Conservation (phyloP, 2,113 vertebrate genomes). For the Coracopsis vasa region DNA sequence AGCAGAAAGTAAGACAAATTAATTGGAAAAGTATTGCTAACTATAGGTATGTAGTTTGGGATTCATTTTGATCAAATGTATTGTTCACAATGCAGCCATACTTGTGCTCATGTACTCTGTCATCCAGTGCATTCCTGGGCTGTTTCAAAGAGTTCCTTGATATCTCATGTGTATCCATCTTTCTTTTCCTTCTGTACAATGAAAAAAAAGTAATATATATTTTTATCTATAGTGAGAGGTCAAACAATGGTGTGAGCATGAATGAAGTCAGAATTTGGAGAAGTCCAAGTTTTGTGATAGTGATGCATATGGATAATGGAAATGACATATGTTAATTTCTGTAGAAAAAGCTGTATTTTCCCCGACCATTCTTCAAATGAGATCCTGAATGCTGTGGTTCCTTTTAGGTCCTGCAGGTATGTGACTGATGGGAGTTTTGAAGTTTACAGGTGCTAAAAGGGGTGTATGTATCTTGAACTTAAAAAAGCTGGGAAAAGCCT, state of each 20-base stretch:
- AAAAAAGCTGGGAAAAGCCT: background rate
- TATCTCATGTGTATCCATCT: accelerated
- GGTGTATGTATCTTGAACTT: background rate
- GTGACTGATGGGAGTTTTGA: background rate
- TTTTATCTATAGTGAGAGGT: background rate
- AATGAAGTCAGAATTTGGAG: background rate
- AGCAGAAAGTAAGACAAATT: background rate
- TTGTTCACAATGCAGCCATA: background rate
- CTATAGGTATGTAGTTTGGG: background rate
- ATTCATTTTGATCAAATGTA: conserved; percentile 41
- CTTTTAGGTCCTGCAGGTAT: background rate
- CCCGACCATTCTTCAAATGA: background rate
- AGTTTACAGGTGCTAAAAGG: background rate
- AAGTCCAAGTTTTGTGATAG: background rate
- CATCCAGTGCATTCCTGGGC: background rate
- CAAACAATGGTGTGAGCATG: background rate
- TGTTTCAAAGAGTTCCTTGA: background rate
- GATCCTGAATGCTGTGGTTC: background rate
- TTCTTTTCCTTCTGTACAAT: background rate
- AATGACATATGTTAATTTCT: background rate
- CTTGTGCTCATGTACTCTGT: background rate
- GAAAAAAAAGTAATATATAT: background rate
- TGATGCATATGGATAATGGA: background rate
- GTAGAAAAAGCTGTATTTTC: background rate
- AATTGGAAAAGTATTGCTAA: background rate